Conservation (phyloP, 30 jellyfish, hydroid and myxozoan genomes). For the Rhopilema esculentum region DNA sequence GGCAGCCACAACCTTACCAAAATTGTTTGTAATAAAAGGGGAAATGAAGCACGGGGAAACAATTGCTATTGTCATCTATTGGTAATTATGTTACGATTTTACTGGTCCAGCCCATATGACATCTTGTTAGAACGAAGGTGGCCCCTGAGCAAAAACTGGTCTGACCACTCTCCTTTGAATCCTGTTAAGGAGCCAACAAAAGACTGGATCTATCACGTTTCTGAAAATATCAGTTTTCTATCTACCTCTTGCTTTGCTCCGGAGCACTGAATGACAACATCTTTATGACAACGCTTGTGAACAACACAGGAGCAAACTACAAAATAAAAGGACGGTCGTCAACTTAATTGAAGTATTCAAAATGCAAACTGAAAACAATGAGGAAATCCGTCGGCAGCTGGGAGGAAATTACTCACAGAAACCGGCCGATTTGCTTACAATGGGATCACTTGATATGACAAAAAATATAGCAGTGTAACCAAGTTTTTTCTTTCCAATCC, state of each 20-base stretch:
- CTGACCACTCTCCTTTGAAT: no score
- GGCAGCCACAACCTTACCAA: no score
- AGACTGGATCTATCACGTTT: no score
- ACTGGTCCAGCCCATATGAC: no score
- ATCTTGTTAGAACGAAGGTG: no score
- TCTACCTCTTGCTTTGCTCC: conserved; percentile 53
- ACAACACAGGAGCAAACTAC: conserved; percentile 90
- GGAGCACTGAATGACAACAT: conserved; percentile 84
- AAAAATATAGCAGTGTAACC: background rate
- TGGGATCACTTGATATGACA: background rate
- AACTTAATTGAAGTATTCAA: background rate
- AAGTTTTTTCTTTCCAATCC: background rate
- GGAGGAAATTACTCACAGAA: background rate
- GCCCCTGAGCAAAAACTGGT: no score
- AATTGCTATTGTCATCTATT: no score
- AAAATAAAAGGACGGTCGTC: conserved; percentile 4
- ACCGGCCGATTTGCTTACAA: background rate
- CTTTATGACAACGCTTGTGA: conserved; percentile 93
- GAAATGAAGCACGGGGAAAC: no score
- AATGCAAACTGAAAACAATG: background rate
- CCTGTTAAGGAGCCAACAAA: no score
- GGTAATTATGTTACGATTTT: no score
- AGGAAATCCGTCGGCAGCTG: background rate
- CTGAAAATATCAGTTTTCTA: background rate
- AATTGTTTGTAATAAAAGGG: no score